phyloP scores from a whole-genome alignment of 2,113 vertebrate genomes.

The Oophaga pumilio region DNA sequence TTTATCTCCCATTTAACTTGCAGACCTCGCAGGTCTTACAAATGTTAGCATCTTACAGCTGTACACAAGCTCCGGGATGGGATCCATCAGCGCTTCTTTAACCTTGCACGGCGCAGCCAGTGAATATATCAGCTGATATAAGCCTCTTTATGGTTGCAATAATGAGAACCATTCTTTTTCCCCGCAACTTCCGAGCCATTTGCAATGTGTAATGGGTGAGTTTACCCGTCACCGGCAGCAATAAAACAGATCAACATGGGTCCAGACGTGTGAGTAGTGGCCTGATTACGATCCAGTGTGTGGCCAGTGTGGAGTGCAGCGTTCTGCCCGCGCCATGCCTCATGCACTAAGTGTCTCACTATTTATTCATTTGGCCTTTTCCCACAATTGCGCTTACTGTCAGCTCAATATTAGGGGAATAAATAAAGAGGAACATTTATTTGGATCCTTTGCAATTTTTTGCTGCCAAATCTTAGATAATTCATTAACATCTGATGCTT shows the following conservation, averaged over 20 bases:
- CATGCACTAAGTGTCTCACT: neutral
- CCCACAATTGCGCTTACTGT: slow-evolving; percentile 26
- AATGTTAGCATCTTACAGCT: neutral
- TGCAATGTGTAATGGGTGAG: slow-evolving; percentile 39
- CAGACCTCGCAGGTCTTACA: neutral
- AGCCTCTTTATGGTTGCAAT: slow-evolving; percentile 16
- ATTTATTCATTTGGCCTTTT: slow-evolving; percentile 4
- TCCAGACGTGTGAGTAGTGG: slow-evolving; percentile 1
- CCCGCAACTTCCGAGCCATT: slow-evolving; percentile 19
- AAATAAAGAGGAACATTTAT: slow-evolving; percentile 32
- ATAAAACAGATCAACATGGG: slow-evolving; percentile 43
- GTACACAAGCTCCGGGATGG: neutral
- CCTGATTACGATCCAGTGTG: neutral
- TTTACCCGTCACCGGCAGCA: slow-evolving; percentile 8
- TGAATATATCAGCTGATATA: slow-evolving; percentile 16
- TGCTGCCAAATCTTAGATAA: neutral
- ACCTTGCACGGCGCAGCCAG: slow-evolving; percentile 25
- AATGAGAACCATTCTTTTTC: slow-evolving; percentile 34
- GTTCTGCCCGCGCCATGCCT: neutral
- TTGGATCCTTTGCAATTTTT: neutral
- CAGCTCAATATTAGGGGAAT: neutral
- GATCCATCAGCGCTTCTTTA: neutral
- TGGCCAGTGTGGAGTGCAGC: neutral
- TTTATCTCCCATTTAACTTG: neutral
- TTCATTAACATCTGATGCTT: slow-evolving; percentile 84